phyloP scores from a whole-genome alignment of 2,888 invertebrate species.

The Ophion obscuratus region DNA sequence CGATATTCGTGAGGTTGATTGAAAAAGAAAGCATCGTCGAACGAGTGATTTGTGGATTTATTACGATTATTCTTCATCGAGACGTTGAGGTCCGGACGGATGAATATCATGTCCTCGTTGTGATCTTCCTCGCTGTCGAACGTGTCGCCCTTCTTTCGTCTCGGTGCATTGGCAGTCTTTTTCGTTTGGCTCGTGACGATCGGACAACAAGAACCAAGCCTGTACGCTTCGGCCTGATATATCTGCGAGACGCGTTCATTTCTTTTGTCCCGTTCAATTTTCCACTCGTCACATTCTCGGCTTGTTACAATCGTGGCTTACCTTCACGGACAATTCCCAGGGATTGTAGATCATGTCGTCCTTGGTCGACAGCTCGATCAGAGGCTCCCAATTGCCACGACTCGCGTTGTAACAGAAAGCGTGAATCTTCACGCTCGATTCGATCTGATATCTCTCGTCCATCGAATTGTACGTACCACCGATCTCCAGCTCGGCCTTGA shows the following conservation, averaged over 20 bases:
- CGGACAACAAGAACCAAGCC: constrained; percentile 82
- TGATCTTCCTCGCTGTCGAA: constrained; percentile 87
- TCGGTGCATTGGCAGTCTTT: constrained; percentile 75
- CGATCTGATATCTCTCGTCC: constrained; percentile 76
- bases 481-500: constrained; percentile 76
- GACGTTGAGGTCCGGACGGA: constrained; percentile 79
- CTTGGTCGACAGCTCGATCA: constrained; percentile 90
- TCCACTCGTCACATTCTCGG: background rate
- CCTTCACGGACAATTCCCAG: constrained; percentile 89
- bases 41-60: background rate
- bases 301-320: constrained; percentile 74
- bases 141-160: constrained; percentile 84
- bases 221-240: constrained; percentile 86
- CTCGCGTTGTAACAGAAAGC: constrained; percentile 89
- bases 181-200: constrained; percentile 75
- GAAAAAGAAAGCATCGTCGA: background rate
- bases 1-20: background rate
- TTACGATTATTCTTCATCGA: constrained; percentile 75
- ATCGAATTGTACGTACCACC: constrained; percentile 75
- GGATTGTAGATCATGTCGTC: constrained; percentile 87
- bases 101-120: constrained; percentile 87
- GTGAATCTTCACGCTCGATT: constrained; percentile 83
- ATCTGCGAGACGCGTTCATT: constrained; percentile 71
- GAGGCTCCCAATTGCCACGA: constrained; percentile 92
- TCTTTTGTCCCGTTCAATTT: background rate